Base-by-base conservation (phyloP, 2,113 vertebrate genomes). In the Miniopterus natalensis region DNA sequence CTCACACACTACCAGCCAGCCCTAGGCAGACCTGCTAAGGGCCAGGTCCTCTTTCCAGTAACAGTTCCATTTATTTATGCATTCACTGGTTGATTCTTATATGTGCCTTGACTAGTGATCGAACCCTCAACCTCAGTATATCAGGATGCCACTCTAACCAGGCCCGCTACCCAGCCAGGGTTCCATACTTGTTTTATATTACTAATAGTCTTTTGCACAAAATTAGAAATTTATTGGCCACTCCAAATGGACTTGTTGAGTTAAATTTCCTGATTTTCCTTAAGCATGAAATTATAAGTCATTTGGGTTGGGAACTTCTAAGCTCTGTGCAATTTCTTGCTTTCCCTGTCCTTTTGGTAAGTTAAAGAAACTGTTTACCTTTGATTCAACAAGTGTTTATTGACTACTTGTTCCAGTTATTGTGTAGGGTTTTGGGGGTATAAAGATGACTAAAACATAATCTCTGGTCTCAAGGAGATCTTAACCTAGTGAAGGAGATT, bases 261-360 rank as follows among this genome's bases (percentile, higher is more conserved):
- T 93, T 65, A 66, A 47, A 71, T 79, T 65, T 66, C 47, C 36
- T 53, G 23, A 88, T 68, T 94, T 96, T 81, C 75, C 8, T 89
- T 17, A 89, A 89, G 31, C 68, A 49, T 89, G n/a, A 89, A 18
- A 74, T 88, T 75, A 81, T 21, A 81, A 87, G 53, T 25, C 29
- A 42, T 53, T 66, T 88, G 47, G 12, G 23, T 83, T 83, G 23
- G 78, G 36, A 40, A 75, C 59, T 77, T 70, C 9, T 2, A 68
- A 84, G 59, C 18, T 6, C 40, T 78, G 6, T 47, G 25, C 23
- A 70, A 36, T 84, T 84, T 94, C 70, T 90, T 83, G 47, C 36
- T 55, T 84, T 84, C n/a, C 8, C 12, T 94, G 3, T 42, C 49
- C 40, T 83, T 84, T 84, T 75, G 49, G 7, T 66, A 57, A 68